Percentiles rank a stretch among this genome's conserved stretches.
Conservation (phyloP, 2,797 vertebrate species). For the Vireo griseus region DNA sequence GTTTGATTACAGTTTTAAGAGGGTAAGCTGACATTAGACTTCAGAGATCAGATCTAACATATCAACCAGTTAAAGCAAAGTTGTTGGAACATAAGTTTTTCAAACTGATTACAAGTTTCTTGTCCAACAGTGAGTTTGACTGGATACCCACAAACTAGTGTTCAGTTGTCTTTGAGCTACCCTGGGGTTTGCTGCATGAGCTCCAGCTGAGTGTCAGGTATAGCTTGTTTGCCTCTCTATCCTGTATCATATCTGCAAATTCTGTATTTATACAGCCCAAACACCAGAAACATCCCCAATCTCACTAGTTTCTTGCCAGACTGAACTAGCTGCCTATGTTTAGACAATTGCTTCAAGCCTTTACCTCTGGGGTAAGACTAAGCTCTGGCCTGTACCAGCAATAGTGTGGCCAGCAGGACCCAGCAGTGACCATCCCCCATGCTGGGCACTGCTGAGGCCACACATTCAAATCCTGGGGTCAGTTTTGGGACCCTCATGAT, state of each 20-base stretch:
- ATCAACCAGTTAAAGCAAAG: background rate
- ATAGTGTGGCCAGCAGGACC: accelerated
- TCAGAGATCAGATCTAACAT: background rate
- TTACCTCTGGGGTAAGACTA: background rate
- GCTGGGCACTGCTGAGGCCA: background rate
- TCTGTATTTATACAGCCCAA: background rate
- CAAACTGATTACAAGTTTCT: background rate
- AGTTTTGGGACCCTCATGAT: background rate
- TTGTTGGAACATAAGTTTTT: background rate
- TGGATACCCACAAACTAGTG: background rate
- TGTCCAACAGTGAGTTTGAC: background rate
- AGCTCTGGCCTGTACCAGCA: background rate
- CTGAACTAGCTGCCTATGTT: background rate
- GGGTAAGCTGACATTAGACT: background rate
- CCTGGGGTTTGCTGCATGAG: background rate
- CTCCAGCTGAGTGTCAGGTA: background rate
- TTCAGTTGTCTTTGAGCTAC: background rate
- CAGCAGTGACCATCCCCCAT: accelerated
- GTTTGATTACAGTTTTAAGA: background rate
- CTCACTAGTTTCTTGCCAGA: background rate
- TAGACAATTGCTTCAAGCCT: background rate
- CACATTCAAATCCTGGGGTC: accelerated
- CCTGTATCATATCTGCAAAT: background rate
- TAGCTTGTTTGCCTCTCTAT: background rate
- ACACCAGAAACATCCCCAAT: background rate